Evolutionary conservation across 2,113 vertebrate genomes (phyloP), one percentile per base, ranked within the genome.

Genomic region (Rutilus rutilus): DNA sequence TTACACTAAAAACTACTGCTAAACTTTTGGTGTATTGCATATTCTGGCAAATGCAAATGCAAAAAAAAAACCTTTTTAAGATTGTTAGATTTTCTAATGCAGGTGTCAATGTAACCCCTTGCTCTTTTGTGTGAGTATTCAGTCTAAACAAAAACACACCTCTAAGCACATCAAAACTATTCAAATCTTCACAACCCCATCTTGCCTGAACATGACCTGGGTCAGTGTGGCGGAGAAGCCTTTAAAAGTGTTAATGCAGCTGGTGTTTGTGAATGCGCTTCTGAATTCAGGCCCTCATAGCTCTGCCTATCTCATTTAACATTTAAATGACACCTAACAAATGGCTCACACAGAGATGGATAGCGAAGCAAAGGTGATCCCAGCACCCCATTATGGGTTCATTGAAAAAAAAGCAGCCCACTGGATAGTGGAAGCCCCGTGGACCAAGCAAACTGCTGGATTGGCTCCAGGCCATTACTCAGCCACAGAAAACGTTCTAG

Each of bases 281-380:
- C n/a, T 85, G 83, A 85, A 86, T 82, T 47, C 78, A 52, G 30
- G 39, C 69, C 69, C 23, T 74, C 85, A 65, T 80, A 36, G 85
- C 71, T 67, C 57, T 23, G 71, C 71, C 71, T 86, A 42, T 67
- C 42, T 30, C 59, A 54, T 83, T 83, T 86, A 67, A 62, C 71
- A 83, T 86, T 86, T 82, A 81, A 86, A 86, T 86, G 62, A 65
- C 45, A 54, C 85, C 30, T 52, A 86, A 86, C 85, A 86, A 86
- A 86, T 83, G 85, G 79, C 77, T 45, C 79, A 50, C 79, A 64
- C 78, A 30, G 79, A 64, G 78, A 83, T 73, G 85, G 65, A 42
- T 45, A 23, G 17, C 3, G 4, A 59, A 60, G 57, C 73, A 65
- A 60, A 82, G 79, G 85, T 65, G 78, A 67, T 27, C 79, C 59